phyloP scores from a whole-genome alignment of 2,113 vertebrate species.

The Aix galericulata region DNA sequence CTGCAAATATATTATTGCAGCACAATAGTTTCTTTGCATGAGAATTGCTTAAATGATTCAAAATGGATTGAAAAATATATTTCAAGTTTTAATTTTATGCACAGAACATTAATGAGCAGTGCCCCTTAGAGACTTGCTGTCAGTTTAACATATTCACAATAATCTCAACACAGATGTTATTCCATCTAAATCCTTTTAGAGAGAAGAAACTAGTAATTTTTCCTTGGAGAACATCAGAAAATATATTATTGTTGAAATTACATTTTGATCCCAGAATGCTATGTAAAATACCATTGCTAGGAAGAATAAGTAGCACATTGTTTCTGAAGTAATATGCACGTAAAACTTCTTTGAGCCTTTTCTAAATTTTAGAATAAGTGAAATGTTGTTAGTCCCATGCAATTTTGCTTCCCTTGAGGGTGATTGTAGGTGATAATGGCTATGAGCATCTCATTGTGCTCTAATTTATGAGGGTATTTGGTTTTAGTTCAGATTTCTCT shows the following conservation, averaged over 20 bases:
- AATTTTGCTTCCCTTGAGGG: not conserved
- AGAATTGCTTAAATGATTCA: slow-evolving; percentile 82
- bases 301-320: slow-evolving; percentile 41
- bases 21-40: slow-evolving; percentile 82
- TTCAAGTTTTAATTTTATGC: slow-evolving; percentile 86
- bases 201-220: slow-evolving; percentile 71
- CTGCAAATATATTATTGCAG: slow-evolving; percentile 79
- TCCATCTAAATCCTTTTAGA: slow-evolving; percentile 76
- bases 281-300: slow-evolving; percentile 14
- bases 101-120: slow-evolving; percentile 79
- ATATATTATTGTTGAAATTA: slow-evolving; percentile 75
- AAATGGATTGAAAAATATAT: slow-evolving; percentile 82
- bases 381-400: not conserved
- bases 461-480: not conserved
- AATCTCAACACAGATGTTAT: slow-evolving; percentile 80
- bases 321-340: slow-evolving; percentile 11
- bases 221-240: slow-evolving; percentile 69
- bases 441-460: slow-evolving; percentile 7
- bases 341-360: slow-evolving; percentile 11
- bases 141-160: slow-evolving; percentile 80
- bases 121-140: slow-evolving; percentile 79
- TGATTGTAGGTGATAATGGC: not conserved
- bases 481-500: not conserved
- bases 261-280: slow-evolving; percentile 71
- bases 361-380: not conserved